Evolutionary conservation across 2,888 invertebrate genomes (phyloP).

Genomic region (Parasteatoda lunata): DNA sequence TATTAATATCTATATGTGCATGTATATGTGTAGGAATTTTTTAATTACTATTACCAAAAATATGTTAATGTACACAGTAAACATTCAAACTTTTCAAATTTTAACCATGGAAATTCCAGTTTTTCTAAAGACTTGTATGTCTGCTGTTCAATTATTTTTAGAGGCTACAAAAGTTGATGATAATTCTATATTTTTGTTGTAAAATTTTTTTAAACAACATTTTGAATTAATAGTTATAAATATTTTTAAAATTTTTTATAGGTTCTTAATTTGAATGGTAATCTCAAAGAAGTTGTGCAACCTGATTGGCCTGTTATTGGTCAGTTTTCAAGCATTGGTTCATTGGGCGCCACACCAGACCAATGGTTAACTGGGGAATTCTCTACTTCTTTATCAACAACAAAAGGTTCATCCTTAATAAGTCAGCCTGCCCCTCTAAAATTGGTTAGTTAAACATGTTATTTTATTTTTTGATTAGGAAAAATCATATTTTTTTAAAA

Average conservation of each 20-base stretch:
- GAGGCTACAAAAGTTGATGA: background rate
- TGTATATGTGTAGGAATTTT: background rate
- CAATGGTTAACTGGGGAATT: conserved; percentile 71
- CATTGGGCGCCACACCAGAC: conserved; percentile 80
- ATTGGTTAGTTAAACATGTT: conserved; percentile 30
- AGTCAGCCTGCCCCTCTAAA: conserved; percentile 45
- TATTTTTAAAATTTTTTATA: conserved; percentile 36
- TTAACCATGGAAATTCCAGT: background rate
- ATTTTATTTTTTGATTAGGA: no score
- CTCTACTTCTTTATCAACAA: conserved; percentile 68
- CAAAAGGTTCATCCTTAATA: conserved; percentile 37
- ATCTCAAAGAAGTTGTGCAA: conserved; percentile 74
- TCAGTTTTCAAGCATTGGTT: conserved; percentile 94
- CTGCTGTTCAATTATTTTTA: background rate
- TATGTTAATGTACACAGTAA: background rate
- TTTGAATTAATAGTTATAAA: background rate
- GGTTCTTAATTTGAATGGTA: conserved; percentile 81
- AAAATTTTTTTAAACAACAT: background rate
- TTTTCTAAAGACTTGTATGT: background rate
- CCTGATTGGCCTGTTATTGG: conserved; percentile 83
- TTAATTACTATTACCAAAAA: background rate
- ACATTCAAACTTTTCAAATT: background rate
- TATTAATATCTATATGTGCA: no score
- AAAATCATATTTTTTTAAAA: no score
- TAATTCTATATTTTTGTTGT: background rate